These are phyloP conservation scores for Poecilia gillii DNA, from an alignment of 2,797 vertebrate species.

Conservation along the genomic window DNA sequence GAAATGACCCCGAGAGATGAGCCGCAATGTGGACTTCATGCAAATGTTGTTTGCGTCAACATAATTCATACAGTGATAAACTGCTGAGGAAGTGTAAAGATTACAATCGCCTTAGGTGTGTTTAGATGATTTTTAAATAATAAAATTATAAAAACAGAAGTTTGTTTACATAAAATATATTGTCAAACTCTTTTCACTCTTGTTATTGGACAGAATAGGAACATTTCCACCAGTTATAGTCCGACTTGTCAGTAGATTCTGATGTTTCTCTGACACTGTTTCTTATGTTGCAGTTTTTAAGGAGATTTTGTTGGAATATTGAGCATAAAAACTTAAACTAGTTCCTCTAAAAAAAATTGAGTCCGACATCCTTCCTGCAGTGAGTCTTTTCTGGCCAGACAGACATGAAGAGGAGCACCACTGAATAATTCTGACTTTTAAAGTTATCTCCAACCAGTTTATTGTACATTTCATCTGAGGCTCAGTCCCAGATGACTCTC, in stretches of 20 bases:
- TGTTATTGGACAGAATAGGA: neutral
- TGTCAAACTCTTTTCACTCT: neutral
- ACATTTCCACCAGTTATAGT: neutral
- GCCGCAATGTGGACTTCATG: conserved; percentile 14
- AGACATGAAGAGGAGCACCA: neutral
- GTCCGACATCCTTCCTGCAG: neutral
- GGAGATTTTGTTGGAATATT: neutral
- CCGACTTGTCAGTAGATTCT: neutral
- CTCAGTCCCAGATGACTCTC: neutral
- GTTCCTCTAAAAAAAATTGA: neutral
- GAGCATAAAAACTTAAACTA: neutral
- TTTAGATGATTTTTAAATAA: neutral
- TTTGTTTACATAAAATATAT: neutral
- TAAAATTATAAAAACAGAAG: neutral
- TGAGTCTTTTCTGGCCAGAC: neutral
- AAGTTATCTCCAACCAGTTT: neutral
- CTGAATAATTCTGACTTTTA: neutral
- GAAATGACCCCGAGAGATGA: neutral
- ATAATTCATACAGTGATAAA: neutral
- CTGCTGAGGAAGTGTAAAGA: conserved; percentile 8
- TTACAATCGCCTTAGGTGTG: neutral
- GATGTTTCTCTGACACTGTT: neutral
- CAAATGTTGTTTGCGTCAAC: conserved; percentile 13
- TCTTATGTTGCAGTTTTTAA: neutral
- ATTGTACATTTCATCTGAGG: neutral